Conservation (phyloP, 2,888 invertebrate genomes). For the Nesidiocoris tenuis region DNA sequence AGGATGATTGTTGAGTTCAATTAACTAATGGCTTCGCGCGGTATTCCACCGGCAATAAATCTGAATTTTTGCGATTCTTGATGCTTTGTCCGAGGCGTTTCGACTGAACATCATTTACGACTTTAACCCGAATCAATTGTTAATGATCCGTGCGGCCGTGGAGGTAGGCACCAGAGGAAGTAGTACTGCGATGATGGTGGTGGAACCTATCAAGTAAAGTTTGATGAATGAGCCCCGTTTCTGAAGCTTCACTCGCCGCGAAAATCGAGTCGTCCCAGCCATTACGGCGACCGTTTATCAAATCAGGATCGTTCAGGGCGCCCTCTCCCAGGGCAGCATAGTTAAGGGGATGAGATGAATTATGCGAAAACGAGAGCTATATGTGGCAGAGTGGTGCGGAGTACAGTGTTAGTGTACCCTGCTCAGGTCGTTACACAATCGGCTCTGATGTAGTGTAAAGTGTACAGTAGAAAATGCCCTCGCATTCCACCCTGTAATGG, state of each 20-base stretch:
- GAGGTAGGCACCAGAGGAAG: neutral
- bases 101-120: neutral
- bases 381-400: neutral
- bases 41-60: neutral
- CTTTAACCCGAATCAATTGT: neutral
- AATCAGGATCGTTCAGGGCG: neutral
- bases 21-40: neutral
- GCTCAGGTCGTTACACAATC: neutral
- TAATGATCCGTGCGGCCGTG: neutral
- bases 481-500: neutral
- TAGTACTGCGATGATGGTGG: neutral
- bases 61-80: neutral
- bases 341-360: neutral
- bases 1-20: neutral
- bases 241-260: neutral
- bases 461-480: neutral
- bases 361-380: neutral
- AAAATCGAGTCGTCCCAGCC: neutral
- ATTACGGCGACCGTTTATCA: neutral
- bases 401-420: neutral
- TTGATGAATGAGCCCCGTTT: neutral
- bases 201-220: neutral
- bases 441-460: neutral
- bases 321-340: neutral
- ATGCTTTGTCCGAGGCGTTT: neutral